A percentile compares a stretch with the other conserved stretches of the same genome.
Evolutionary conservation across 2,113 vertebrate genomes (phyloP).

Genomic region (Cyprinodon brontotheroides): DNA sequence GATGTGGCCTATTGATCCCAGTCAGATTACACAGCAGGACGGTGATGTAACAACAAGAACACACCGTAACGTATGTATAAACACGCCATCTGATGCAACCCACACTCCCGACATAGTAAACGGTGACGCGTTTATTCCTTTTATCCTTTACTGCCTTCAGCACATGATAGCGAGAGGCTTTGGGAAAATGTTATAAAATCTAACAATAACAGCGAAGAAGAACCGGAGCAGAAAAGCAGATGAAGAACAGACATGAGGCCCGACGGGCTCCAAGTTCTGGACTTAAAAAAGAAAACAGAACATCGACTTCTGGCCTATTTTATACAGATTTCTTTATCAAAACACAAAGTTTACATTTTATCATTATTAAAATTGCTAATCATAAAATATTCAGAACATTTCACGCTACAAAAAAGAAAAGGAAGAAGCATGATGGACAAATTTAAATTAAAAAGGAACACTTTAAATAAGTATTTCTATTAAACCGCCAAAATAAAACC

Average conservation of each 20-base stretch:
- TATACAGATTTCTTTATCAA: background rate
- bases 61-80: background rate
- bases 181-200: constrained; percentile 29
- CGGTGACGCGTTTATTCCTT: background rate
- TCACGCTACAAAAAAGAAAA: no score
- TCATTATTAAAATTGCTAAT: no score
- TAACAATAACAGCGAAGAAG: constrained; percentile 11
- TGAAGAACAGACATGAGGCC: constrained; percentile 13
- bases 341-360: background rate
- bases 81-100: background rate
- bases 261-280: background rate
- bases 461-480: no score
- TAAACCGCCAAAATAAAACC: background rate
- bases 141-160: constrained; percentile 17
- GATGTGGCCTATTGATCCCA: background rate
- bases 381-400: no score
- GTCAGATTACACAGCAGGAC: background rate
- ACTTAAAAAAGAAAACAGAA: constrained; percentile 13
- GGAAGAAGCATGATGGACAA: no score
- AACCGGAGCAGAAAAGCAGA: constrained; percentile 9
- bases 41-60: background rate
- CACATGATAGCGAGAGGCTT: constrained; percentile 8
- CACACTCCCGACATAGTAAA: background rate
- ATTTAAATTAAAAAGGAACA: no score
- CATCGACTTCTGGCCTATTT: background rate